Evolutionary conservation across 2,797 vertebrate genomes (phyloP), one percentile per base, ranked within the genome.

Genomic region (Todus mexicanus): DNA sequence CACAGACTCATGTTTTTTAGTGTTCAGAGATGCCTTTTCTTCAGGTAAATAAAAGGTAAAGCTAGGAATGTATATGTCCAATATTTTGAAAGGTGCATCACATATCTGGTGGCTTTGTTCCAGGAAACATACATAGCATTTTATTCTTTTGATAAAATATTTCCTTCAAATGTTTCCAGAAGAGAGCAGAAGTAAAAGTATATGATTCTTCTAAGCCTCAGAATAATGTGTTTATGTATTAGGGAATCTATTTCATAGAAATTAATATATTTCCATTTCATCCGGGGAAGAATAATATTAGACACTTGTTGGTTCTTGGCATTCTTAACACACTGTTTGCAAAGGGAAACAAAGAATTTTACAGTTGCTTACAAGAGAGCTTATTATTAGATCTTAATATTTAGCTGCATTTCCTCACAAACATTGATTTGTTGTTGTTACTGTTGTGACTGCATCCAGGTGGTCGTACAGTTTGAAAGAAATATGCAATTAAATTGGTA

Each of bases 181-280:
- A 78, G 43, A 77, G 65, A 91, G 26, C 5, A 87, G 38, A 91
- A 95, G 87, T 71, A 87, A 92, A 95, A 92, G 51, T 45, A 54
- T 79, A 83, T 77, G 68, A 88, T 61, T 92, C 73, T 82, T 87
- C 61, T 77, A 91, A 91, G 29, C 35, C 75, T 87, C 84, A 83
- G 53, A 95, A 92, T 92, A 89, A 87, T 57, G 23, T 91, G 74
- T 81, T 92, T 95, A 75, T 90, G 80, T 95, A 93, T 92, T 91
- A 79, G 66, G 43, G 25, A 82, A 68, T 77, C 47, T 91, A 91
- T 96, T 96, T 94, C 48, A 37, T 76, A 88, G 90, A 93, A 97
- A 95, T 97, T 96, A 90, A 91, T 97, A 95, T 73, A 3, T 96
- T 96, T 94, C 96, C 79, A 92, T 96, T 97, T 95, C 86, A 81